Percentiles rank a stretch among this genome's conserved stretches.
These are phyloP conservation scores for Protula sp. DNA, from an alignment of 2,888 invertebrate species.

Conservation along the genomic window DNA sequence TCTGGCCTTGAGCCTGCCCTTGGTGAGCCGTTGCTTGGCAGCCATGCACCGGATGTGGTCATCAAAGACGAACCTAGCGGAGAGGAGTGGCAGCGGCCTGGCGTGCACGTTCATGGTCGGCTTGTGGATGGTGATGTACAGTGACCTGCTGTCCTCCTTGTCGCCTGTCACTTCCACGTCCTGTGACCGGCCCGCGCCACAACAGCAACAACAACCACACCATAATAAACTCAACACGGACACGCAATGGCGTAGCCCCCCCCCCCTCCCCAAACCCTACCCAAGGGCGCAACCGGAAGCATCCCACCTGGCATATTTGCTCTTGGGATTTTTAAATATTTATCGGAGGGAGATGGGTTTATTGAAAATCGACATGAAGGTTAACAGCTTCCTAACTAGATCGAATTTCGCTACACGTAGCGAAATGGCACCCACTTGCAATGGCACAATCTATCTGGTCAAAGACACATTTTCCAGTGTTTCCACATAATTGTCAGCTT, in stretches of 20 bases:
- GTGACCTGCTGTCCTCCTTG: constrained; percentile 90
- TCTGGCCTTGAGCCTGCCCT: constrained; percentile 74
- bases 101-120: constrained; percentile 56
- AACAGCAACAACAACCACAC: not conserved
- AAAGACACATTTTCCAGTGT: too few relatives aligned
- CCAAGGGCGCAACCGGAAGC: too few relatives aligned
- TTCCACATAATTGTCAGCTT: too few relatives aligned
- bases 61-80: constrained; percentile 78
- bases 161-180: constrained; percentile 93
- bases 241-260: not conserved
- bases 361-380: too few relatives aligned
- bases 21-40: constrained; percentile 77
- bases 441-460: too few relatives aligned
- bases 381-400: too few relatives aligned
- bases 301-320: too few relatives aligned
- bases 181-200: constrained; percentile 59
- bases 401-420: too few relatives aligned
- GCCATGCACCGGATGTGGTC: constrained; percentile 78
- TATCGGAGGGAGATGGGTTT: too few relatives aligned
- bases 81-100: constrained; percentile 50
- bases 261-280: not conserved
- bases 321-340: too few relatives aligned
- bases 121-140: constrained; percentile 88
- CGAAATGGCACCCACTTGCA: too few relatives aligned
- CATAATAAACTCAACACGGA: not conserved